phyloP scores from a whole-genome alignment of 2,888 invertebrate species.

The Beris morrisii region DNA sequence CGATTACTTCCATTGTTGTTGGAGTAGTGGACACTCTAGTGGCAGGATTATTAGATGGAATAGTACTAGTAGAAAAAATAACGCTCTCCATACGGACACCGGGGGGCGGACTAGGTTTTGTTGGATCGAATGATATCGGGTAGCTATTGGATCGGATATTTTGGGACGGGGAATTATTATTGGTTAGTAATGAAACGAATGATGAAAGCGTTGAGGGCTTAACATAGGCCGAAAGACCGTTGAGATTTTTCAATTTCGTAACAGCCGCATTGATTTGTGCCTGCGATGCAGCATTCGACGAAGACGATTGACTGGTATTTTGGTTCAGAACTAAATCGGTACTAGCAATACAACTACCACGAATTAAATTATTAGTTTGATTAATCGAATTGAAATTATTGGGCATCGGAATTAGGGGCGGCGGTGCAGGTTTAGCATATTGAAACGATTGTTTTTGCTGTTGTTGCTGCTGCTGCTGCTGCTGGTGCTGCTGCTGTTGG shows the following conservation, averaged over 20 bases:
- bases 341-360: slow-evolving; percentile 26
- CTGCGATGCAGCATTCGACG: background rate
- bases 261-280: slow-evolving; percentile 2
- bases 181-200: slow-evolving; percentile 2
- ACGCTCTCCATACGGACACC: slow-evolving; percentile 51
- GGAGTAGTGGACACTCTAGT: slow-evolving; percentile 38
- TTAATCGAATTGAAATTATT: slow-evolving; percentile 18
- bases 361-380: slow-evolving; percentile 28
- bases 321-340: slow-evolving; percentile 4
- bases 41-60: slow-evolving; percentile 41
- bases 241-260: slow-evolving; percentile 1
- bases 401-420: slow-evolving; percentile 32
- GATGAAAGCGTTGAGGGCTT: slow-evolving; percentile 31
- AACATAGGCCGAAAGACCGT: slow-evolving; percentile 36
- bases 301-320: background rate
- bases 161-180: background rate
- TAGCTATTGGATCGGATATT: slow-evolving; percentile 1
- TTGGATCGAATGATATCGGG: slow-evolving; percentile 12
- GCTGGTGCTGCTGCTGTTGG: slow-evolving; percentile 36
- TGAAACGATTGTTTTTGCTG: slow-evolving; percentile 39
- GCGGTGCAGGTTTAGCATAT: slow-evolving; percentile 17
- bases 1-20: slow-evolving; percentile 57
- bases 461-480: slow-evolving; percentile 43
- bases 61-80: slow-evolving; percentile 51
- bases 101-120: slow-evolving; percentile 26